A percentile compares a stretch with the other conserved stretches of the same genome.
phyloP scores from a whole-genome alignment of 2,113 vertebrate species.

The Charadrius vociferus region DNA sequence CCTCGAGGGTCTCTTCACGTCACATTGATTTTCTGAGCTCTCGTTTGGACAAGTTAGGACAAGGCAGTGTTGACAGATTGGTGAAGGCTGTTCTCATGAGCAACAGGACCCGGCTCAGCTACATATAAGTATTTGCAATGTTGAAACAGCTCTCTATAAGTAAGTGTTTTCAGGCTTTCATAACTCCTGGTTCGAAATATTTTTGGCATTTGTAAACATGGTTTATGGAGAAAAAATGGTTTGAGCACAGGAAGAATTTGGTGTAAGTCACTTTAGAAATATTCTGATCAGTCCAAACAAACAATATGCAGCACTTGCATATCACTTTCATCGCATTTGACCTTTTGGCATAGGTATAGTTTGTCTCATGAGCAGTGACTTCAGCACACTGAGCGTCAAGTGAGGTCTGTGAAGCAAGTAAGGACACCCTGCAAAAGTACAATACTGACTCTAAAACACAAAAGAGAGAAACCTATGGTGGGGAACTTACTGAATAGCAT shows the following conservation, averaged over 20 bases:
- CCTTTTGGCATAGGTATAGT: not conserved
- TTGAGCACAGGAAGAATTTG: constrained; percentile 35
- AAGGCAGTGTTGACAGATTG: constrained; percentile 14
- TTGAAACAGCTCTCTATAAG: constrained; percentile 44
- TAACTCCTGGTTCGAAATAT: constrained; percentile 38
- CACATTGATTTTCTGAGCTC: constrained; percentile 14
- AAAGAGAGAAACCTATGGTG: not conserved
- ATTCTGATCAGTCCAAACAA: constrained; percentile 17
- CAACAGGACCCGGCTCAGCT: constrained; percentile 5
- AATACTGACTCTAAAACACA: not conserved
- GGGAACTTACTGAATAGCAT: not conserved
- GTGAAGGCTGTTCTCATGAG: constrained; percentile 18
- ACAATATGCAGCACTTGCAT: not conserved
- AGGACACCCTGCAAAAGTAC: not conserved
- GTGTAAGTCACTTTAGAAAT: not conserved
- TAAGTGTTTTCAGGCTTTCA: constrained; percentile 45
- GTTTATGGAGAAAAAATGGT: constrained; percentile 17
- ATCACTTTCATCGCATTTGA: rapidly evolving
- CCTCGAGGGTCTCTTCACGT: not conserved
- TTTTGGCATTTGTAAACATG: constrained; percentile 46
- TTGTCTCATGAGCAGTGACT: not conserved
- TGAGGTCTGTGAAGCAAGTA: not conserved
- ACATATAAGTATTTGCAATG: not conserved
- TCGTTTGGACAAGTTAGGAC: not conserved
- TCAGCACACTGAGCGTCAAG: not conserved